Evolutionary conservation across 2,113 vertebrate species (phyloP).

Genomic region (Tyrannus savana): DNA sequence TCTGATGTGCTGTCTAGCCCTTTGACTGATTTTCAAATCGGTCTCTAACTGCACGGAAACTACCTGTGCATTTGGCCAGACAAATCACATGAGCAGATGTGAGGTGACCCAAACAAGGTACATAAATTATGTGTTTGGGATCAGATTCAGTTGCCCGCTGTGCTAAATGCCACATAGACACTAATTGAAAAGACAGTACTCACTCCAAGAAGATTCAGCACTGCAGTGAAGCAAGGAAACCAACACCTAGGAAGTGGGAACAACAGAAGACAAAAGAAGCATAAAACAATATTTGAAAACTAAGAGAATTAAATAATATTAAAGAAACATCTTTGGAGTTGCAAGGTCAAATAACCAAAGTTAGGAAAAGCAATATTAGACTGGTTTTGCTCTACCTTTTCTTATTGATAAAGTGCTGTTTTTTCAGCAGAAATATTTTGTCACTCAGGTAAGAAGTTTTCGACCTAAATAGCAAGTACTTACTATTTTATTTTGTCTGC

Average conservation of each 20-base stretch:
- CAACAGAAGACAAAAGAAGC: neutral
- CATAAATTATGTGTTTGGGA: constrained; percentile 16
- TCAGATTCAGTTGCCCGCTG: neutral
- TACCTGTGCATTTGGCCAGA: neutral
- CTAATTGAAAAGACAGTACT: constrained; percentile 16
- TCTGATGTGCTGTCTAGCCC: neutral
- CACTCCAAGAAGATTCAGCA: neutral
- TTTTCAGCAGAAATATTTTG: neutral
- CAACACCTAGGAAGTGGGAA: neutral
- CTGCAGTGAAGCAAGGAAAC: neutral
- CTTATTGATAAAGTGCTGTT: neutral
- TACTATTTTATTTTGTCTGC: neutral
- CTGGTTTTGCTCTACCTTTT: neutral
- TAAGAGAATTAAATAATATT: neutral
- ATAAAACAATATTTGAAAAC: neutral
- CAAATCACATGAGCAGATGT: constrained; percentile 16
- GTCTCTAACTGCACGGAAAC: neutral
- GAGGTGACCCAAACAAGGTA: neutral
- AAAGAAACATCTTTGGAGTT: neutral
- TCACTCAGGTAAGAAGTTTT: neutral
- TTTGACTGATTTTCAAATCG: neutral
- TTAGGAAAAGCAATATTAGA: neutral
- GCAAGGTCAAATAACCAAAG: neutral
- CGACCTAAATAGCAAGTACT: neutral
- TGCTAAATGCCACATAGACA: neutral